Evolutionary conservation across 1,140 invertebrate species (phyloP).

Genomic region (Drosophila funebris): DNA sequence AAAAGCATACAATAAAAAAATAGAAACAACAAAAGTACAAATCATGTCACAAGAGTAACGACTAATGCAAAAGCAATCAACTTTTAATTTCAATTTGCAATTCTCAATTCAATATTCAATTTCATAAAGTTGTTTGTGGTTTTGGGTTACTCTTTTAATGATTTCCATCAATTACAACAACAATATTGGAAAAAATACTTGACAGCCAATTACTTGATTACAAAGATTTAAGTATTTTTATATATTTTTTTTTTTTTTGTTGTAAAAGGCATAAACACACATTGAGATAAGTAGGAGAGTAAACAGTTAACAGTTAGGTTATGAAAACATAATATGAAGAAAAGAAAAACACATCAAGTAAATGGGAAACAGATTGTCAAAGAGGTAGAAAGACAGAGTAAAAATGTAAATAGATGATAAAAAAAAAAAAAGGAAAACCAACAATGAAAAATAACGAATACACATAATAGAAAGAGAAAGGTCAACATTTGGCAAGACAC

Average conservation of each 20-base stretch:
- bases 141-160: slow-evolving; percentile 29
- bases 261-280: slow-evolving; percentile 59
- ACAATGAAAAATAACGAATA: slow-evolving; percentile 30
- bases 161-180: slow-evolving; percentile 71
- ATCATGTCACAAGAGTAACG: slow-evolving; percentile 70
- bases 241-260: slow-evolving; percentile 26
- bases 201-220: slow-evolving; percentile 48
- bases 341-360: slow-evolving; percentile 51
- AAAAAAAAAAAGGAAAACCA: slow-evolving; percentile 15
- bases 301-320: slow-evolving; percentile 66
- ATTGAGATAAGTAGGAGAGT: slow-evolving; percentile 38
- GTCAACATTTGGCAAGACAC: slow-evolving; percentile 60
- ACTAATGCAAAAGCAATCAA: slow-evolving; percentile 79
- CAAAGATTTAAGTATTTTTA: slow-evolving; percentile 16
- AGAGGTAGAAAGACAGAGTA: slow-evolving; percentile 24
- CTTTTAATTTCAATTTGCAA: slow-evolving; percentile 56
- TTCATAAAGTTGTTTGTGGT: slow-evolving; percentile 41
- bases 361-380: slow-evolving; percentile 12
- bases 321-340: slow-evolving; percentile 40
- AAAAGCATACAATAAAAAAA: slow-evolving; percentile 68
- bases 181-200: slow-evolving; percentile 57
- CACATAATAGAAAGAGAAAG: slow-evolving; percentile 11
- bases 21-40: slow-evolving; percentile 49
- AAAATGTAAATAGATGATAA: slow-evolving; percentile 27
- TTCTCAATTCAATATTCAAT: slow-evolving; percentile 44